Evolutionary conservation across 2,797 vertebrate species (phyloP).

Genomic region (Microchirus variegatus): DNA sequence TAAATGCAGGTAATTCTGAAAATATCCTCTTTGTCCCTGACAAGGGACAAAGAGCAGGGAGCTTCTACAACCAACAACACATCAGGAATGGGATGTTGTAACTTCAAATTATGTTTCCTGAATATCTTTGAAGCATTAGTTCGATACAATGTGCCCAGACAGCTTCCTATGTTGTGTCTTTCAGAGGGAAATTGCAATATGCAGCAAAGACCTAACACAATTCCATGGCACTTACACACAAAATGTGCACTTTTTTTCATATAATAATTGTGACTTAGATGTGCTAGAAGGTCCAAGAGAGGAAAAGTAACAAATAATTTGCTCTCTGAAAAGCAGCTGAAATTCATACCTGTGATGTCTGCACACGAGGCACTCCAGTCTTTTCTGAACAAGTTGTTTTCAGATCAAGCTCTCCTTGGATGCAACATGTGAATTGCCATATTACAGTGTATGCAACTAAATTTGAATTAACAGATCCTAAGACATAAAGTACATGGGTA

Average conservation of each 20-base stretch:
- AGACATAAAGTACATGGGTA: neutral
- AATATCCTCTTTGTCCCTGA: slow-evolving; percentile 50
- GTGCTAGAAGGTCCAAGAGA: slow-evolving; percentile 7
- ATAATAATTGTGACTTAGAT: slow-evolving; percentile 12
- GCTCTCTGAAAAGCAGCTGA: slow-evolving; percentile 10
- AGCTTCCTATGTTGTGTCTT: neutral
- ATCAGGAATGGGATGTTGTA: neutral
- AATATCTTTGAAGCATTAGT: neutral
- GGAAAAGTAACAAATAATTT: slow-evolving; percentile 24
- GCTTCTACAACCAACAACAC: slow-evolving; percentile 23
- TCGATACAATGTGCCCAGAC: neutral
- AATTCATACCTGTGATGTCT: slow-evolving; percentile 18
- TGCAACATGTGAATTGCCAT: slow-evolving; percentile 13
- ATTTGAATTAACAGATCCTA: neutral
- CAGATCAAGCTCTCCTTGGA: slow-evolving; percentile 23
- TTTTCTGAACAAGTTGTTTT: no score
- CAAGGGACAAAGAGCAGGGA: slow-evolving; percentile 15
- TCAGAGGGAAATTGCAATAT: neutral
- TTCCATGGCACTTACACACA: neutral
- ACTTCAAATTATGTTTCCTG: neutral
- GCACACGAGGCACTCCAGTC: neutral
- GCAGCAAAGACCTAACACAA: neutral
- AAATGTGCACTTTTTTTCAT: slow-evolving; percentile 5
- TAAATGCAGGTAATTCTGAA: slow-evolving; percentile 57
- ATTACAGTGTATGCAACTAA: neutral